Evolutionary conservation across 2,113 vertebrate genomes (phyloP).

Genomic region (Oostethus manadensis): DNA sequence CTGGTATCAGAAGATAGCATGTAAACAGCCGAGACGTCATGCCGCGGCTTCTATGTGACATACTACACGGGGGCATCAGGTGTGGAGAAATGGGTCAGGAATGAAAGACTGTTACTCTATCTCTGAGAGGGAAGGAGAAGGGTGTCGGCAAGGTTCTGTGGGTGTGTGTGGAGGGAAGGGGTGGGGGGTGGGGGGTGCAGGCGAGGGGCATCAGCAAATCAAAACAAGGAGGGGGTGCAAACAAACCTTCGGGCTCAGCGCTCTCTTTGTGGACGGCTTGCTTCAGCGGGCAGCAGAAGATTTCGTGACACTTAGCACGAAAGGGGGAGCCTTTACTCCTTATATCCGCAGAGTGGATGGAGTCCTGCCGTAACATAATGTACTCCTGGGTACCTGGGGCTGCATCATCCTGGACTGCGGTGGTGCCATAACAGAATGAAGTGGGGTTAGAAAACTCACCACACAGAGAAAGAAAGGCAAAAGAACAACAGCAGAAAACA

Average conservation of each 20-base stretch:
- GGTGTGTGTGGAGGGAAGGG: constrained; percentile 15
- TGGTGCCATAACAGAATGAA: constrained; percentile 98
- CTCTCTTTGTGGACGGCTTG: constrained; percentile 97
- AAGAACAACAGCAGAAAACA: constrained; percentile 50
- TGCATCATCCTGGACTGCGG: constrained; percentile 99
- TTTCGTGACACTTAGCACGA: constrained; percentile 99
- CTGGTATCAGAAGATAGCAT: too few relatives aligned
- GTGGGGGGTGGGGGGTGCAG: constrained; percentile 40
- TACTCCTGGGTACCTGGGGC: constrained; percentile 99
- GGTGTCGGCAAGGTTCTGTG: neutral
- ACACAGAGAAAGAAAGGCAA: constrained; percentile 40
- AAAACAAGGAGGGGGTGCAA: constrained; percentile 76
- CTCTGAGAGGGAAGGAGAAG: neutral
- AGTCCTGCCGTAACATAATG: constrained; percentile 99
- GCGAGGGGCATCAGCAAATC: constrained; percentile 58
- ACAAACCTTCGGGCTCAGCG: constrained; percentile 99
- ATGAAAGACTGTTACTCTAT: too few relatives aligned
- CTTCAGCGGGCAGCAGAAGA: constrained; percentile 99
- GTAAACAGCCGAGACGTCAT: too few relatives aligned
- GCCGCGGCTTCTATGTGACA: too few relatives aligned
- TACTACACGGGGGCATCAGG: too few relatives aligned
- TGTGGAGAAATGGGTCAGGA: too few relatives aligned
- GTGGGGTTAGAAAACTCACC: constrained; percentile 78
- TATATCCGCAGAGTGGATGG: constrained; percentile 99
- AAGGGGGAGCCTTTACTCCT: constrained; percentile 99